Evolutionary conservation across 2,113 vertebrate genomes (phyloP), one percentile per base, ranked within the genome.

Genomic region (Barbus barbus): DNA sequence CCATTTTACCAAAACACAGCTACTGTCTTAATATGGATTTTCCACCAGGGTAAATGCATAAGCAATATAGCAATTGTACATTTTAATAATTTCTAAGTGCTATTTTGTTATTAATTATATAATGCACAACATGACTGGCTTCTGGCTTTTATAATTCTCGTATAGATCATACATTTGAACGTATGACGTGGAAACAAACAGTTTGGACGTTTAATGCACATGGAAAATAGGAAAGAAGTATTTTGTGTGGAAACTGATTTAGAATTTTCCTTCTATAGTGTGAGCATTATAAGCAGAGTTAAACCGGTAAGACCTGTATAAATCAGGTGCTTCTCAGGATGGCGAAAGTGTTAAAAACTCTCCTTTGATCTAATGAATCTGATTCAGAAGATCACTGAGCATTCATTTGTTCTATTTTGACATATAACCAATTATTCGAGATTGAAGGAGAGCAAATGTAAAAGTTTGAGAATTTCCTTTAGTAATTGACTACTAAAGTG

Each of bases 221-320:
- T 38, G 36, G 6, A 38, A 38, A 38, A 11, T 0, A 44, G 13
- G 13, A 44, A 13, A 44, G 13, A 13, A 12, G 44, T 44, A 9
- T 44, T 44, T 13, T 0, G 11, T 44, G 44, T 44, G 44, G 2
- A 44, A 63, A 48, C 31, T 61, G 81, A 83, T n/a, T 33, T 41
- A n/a, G n/a, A n/a, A n/a, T n/a, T n/a, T n/a, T n/a, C n/a, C n/a
- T n/a, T n/a, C n/a, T n/a, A n/a, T 90, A 89, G 16, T 61, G 77
- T 58, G 76, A 82, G 78, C 38, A 83, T 58, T 82, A 63, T 83
- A 76, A 56, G 76, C 86, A 91, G 87, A 63, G 93, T 91, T 87
- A 84, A 92, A 94, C 94, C 90, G 92, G 94, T 91, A 93, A 91
- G 90, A 94, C 93, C 92, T 93, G 93, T 88, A 89, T 67, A 67